Evolutionary conservation across 2,797 vertebrate species (phyloP), one percentile per base, ranked within the genome.

Genomic region (Bufotes viridis): DNA sequence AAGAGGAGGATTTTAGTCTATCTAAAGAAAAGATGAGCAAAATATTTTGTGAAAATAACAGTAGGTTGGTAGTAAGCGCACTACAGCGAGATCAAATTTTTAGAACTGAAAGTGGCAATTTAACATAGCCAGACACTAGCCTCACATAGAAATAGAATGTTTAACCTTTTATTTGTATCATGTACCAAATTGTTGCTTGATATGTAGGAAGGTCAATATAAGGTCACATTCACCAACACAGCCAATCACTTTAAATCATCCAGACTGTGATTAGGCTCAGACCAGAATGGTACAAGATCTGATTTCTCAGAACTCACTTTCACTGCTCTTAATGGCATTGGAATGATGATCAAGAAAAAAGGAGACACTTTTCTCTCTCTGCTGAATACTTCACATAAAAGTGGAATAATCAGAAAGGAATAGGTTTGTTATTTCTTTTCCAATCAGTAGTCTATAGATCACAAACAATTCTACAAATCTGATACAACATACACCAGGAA

Each of bases 91-190:
- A 12, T 49, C 20, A 63, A 63, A 85, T 60, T 67, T 3, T 81
- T 81, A 49, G 8, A 60, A 78, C 34, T 8, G 82, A 84, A 72
- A 86, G 6, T 20, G 57, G 49, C 22, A 1, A 92, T 90, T 94
- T 91, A 92, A 93, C 95, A 91, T 81, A 86, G 90, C 93, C 93
- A 92, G 91, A 91, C 92, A 94, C 92, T 93, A 91, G 90, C 89
- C 87, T 24, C 93, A 90, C 92, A 79, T 72, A 92, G 83, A 93
- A 92, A 92, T 84, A 91, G 76, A 92, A 94, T 93, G 88, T 93
- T 95, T 94, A 93, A 94, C 93, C 94, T 95, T 94, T 94, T 92
- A 93, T 93, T 94, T 95, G 95, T 92, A 95, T 96, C 96, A 96
- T 95, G 95, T 93, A 95, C 90, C 95, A 95, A 96, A 96, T 92